Base-by-base conservation (phyloP, 2,888 invertebrate genomes). In the Leptinotarsa juncta region DNA sequence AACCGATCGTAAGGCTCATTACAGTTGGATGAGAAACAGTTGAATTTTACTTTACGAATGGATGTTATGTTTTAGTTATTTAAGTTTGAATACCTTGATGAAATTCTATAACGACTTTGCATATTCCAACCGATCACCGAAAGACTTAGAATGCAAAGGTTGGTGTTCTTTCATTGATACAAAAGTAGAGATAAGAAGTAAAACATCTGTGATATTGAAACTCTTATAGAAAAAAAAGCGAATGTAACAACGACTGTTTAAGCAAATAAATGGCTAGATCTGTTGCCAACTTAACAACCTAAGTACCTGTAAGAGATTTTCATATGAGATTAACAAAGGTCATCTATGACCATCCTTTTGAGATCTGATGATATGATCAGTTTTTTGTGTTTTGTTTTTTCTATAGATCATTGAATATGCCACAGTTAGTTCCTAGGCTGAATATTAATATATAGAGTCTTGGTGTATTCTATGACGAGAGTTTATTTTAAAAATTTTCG, bases 131-230 rank as follows among this genome's bases (percentile, higher is more conserved):
- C 69, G 60, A 71, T 50, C 49, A 76, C 73, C 70, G 49, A 76
- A 70, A 67, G 50, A 76, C 72, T 76, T 60, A 76, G 57, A 65
- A 67, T 78, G 78, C 77, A 71, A 78, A 75, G 74, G 72, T 72
- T 74, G 75, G 75, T 73, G 71, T 73, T 77, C 67, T 76, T 78
- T 74, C 71, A 51, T 74, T 75, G 66, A 76, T 77, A 73, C 67
- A 73, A 79, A 82, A 85, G 82, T 85, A 84, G 84, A 83, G 85
- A 85, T 86, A 87, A 87, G 86, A 85, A 83, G 83, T 67, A 67
- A 87, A 88, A 89, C 88, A 89, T 88, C 88, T 89, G 89, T 88
- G 89, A 89, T 88, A 89, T 81, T 79, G 81, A 78, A 82, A 81
- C 72, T 72, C 66, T 72, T 72, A 70, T 42, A 42, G 62, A 74